Evolutionary conservation across 2,113 vertebrate species (phyloP), one percentile per base, ranked within the genome.

Genomic region (Cyprinus carpio): DNA sequence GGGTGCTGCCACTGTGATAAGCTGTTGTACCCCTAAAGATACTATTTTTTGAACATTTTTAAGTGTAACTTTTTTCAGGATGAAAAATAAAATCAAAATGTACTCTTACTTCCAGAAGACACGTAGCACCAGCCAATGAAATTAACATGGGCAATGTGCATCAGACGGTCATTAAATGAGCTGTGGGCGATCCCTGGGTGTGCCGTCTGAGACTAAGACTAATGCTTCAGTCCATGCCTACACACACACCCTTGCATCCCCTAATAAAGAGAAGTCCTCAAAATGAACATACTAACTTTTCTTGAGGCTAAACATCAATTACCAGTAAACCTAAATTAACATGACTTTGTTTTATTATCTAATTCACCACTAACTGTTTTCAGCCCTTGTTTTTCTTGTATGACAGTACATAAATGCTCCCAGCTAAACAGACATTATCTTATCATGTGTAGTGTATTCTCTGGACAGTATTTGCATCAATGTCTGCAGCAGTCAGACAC

Each of bases 401-500:
- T 27, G 49, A 6, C 43, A 29, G 74, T 51, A 25, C 72, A 75
- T 13, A 74, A 12, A 75, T 16, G 74, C n/a, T 25, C 25, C 29
- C n/a, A 75, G n/a, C 1, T 27, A 51, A 75, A 75, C n/a, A 75
- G 13, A 16, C 23, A 29, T 46, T 43, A 46, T 37, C 23, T 8
- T 11, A 60, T 10, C 10, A 23, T n/a, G 11, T 43, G 49, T 51
- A 56, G 54, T 56, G 18, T 18, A 62, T 79, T 62, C 23, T 79
- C 20, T 43, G 12, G 31, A 69, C 75, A 58, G 29, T n/a, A 78
- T 54, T 23, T 37, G 11, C 29, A 25, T 43, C 23, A 62, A 16
- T 62, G 56, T 62, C 58, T 80, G 34, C 6, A 78, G 34, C 8
- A 27, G 34, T n/a, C 37, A 62, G n/a, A 80, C 67, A 88, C 84